Percentiles rank a stretch among this genome's conserved stretches.
Conservation (phyloP, 2,888 invertebrate species). For the Nephrotoma guestfalica region DNA sequence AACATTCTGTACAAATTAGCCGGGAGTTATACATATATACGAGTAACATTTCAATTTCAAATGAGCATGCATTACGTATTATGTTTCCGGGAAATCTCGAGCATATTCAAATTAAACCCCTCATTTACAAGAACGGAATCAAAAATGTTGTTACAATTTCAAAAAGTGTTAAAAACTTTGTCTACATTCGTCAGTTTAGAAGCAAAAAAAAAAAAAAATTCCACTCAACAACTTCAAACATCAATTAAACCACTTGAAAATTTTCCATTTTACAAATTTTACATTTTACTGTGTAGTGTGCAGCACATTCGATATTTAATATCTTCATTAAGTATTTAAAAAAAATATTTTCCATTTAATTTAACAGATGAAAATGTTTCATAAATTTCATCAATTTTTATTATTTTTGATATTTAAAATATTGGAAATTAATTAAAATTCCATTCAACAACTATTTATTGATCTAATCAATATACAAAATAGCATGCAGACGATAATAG, state of each 20-base stretch:
- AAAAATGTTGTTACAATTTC: not conserved
- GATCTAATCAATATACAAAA: not conserved
- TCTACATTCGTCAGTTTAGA: not conserved
- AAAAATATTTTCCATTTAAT: not conserved
- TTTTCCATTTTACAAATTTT: not conserved
- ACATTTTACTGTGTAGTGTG: not conserved
- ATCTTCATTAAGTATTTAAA: not conserved
- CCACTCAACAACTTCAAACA: not conserved
- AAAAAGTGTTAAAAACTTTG: not conserved
- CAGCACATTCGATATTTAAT: not conserved
- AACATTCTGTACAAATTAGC: no score
- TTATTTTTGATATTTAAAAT: not conserved
- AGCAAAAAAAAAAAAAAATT: not conserved
- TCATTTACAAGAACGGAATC: not conserved
- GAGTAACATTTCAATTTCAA: no score
- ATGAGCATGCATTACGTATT: no score
- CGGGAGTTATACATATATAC: no score
- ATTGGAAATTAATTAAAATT: not conserved
- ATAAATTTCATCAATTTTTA: not conserved
- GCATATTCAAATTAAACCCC: not conserved
- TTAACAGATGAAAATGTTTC: not conserved
- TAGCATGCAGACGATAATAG: not conserved
- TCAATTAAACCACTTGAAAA: not conserved
- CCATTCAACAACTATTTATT: not conserved
- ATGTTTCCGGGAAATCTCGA: not conserved